Evolutionary conservation across 2,888 invertebrate genomes (phyloP).

Genomic region (Urechis unicinctus): DNA sequence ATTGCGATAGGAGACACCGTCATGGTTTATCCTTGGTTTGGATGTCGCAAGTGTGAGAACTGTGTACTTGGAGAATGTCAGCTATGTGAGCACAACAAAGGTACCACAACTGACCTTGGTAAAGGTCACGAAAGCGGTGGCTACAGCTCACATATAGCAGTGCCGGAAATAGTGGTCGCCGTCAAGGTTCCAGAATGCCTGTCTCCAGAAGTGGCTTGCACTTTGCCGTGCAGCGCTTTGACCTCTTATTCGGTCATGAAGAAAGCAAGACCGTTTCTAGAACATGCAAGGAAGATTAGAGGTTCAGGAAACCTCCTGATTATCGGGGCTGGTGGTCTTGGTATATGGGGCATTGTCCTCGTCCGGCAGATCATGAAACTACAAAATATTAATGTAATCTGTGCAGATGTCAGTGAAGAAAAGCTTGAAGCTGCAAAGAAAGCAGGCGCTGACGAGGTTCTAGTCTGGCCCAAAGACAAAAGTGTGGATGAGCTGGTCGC

Average conservation of each 20-base stretch:
- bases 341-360: too few relatives aligned
- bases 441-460: too few relatives aligned
- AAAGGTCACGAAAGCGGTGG: constrained; percentile 4
- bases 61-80: constrained; percentile 8
- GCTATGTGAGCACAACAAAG: constrained; percentile 10
- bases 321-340: constrained; percentile 10
- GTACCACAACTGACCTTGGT: constrained; percentile 5
- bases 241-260: constrained; percentile 9
- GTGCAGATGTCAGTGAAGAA: too few relatives aligned
- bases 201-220: constrained; percentile 12
- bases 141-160: constrained; percentile 2
- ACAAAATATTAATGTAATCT: too few relatives aligned
- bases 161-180: constrained; percentile 8
- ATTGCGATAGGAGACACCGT: constrained; percentile 14
- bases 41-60: constrained; percentile 15
- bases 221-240: constrained; percentile 12
- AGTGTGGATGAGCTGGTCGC: too few relatives aligned
- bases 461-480: too few relatives aligned
- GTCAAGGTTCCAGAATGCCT: constrained; percentile 13
- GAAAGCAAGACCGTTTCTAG: constrained; percentile 8
- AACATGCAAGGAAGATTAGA: constrained; percentile 10
- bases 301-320: constrained; percentile 12
- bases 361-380: too few relatives aligned
- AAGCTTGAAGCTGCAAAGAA: too few relatives aligned
- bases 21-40: constrained; percentile 12